Conservation (phyloP, 1,140 invertebrate species). For the Piezodorus guildinii region DNA sequence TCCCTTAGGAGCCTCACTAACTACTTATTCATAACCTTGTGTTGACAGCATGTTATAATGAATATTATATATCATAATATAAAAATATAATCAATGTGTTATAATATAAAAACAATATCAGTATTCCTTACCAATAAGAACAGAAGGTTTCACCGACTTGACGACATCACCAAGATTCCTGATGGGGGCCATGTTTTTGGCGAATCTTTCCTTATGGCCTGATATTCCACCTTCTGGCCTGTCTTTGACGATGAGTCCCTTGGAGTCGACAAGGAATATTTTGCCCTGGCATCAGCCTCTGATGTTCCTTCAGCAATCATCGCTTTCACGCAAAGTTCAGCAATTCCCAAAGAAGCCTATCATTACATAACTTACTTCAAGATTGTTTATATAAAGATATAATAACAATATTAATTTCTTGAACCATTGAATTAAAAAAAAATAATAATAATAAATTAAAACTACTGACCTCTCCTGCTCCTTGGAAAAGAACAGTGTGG, state of each 20-base stretch:
- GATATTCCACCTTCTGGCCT: constrained; percentile 59
- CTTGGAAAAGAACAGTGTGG: constrained; percentile 81
- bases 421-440: background rate
- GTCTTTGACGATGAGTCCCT: constrained; percentile 66
- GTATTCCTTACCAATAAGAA: constrained; percentile 59
- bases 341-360: constrained; percentile 76
- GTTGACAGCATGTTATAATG: no score
- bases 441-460: background rate
- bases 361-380: constrained; percentile 11
- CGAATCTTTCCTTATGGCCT: constrained; percentile 65
- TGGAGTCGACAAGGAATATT: constrained; percentile 61
- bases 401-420: background rate
- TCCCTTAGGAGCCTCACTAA: no score
- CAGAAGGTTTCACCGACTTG: constrained; percentile 61
- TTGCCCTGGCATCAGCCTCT: constrained; percentile 56
- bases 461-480: constrained; percentile 65
- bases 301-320: constrained; percentile 69
- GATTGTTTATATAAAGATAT: no score
- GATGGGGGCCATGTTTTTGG: constrained; percentile 55
- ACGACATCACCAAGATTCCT: constrained; percentile 65
- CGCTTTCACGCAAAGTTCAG: constrained; percentile 71
- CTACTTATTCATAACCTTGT: no score
- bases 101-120: no score
- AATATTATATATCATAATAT: no score
- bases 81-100: no score